Evolutionary conservation across 2,113 vertebrate species (phyloP).

Genomic region (Pelusios castaneus): DNA sequence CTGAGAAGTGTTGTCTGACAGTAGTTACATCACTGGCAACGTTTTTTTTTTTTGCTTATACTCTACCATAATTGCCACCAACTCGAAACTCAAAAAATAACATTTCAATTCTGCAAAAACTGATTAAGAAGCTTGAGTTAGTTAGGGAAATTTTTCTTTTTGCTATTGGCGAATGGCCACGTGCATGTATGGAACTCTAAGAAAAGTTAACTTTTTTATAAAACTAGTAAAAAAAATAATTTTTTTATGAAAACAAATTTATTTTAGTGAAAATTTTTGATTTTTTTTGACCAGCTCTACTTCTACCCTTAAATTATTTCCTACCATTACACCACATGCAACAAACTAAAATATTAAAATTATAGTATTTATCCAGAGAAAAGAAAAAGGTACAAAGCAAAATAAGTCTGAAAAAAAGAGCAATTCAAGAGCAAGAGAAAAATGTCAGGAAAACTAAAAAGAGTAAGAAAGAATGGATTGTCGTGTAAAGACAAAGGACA

Average conservation of each 20-base stretch:
- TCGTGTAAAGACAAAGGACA: not conserved
- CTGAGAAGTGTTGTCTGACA: too few relatives aligned
- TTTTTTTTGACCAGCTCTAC: not conserved
- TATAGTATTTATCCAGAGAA: rapidly evolving
- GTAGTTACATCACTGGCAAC: too few relatives aligned
- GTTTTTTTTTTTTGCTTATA: too few relatives aligned
- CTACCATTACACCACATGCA: not conserved
- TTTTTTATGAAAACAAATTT: not conserved
- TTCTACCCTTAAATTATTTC: not conserved
- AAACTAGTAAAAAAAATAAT: too few relatives aligned
- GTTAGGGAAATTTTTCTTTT: too few relatives aligned
- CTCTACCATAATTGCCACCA: too few relatives aligned
- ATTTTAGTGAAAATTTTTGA: not conserved
- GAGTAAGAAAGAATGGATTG: not conserved
- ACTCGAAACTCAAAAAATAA: too few relatives aligned
- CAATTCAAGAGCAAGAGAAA: not conserved
- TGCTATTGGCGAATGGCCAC: too few relatives aligned
- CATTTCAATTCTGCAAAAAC: too few relatives aligned
- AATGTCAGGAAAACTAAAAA: not conserved
- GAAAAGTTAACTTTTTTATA: too few relatives aligned
- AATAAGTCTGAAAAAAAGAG: not conserved
- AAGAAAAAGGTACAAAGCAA: not conserved
- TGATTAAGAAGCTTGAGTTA: too few relatives aligned
- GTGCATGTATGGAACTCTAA: too few relatives aligned
- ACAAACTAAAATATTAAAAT: not conserved